A percentile compares a stretch with the other conserved stretches of the same genome.
phyloP scores from a whole-genome alignment of 2,888 invertebrate species.

The Zygaena filipendulae region DNA sequence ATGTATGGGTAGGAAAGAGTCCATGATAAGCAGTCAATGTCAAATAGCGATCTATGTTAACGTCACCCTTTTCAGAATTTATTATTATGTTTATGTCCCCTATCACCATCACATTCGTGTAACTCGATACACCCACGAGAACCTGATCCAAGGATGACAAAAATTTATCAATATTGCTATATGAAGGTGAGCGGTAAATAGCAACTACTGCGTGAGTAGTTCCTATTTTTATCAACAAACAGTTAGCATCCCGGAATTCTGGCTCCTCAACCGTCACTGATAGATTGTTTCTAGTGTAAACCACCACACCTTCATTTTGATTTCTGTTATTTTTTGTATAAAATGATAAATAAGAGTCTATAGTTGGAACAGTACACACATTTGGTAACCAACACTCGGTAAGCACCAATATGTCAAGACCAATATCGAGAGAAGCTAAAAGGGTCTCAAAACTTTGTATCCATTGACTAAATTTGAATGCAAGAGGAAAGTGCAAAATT shows the following conservation, averaged over 20 bases:
- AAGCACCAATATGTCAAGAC: not conserved
- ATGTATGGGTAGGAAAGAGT: slow-evolving; percentile 1
- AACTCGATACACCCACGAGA: not conserved
- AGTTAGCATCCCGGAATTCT: not conserved
- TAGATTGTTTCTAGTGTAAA: not conserved
- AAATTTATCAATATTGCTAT: not conserved
- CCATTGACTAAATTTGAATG: no score
- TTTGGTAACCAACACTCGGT: not conserved
- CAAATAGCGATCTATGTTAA: slow-evolving; percentile 1
- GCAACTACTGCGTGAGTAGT: not conserved
- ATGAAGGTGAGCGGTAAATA: slow-evolving; percentile 3
- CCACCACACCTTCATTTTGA: slow-evolving; percentile 5
- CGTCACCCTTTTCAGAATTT: not conserved
- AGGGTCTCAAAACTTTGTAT: no score
- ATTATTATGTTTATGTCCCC: slow-evolving; percentile 6
- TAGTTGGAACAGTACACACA: not conserved
- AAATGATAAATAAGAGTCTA: not conserved
- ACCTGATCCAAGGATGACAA: slow-evolving; percentile 1
- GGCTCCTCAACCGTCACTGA: slow-evolving; percentile 1
- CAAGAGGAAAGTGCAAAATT: no score
- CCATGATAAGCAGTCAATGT: slow-evolving; percentile 1
- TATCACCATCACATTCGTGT: slow-evolving; percentile 1
- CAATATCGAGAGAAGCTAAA: no score
- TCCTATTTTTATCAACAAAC: slow-evolving; percentile 1
- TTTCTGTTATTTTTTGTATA: slow-evolving; percentile 2